Base-by-base conservation (phyloP, 2,888 invertebrate species). In the Epistrophella euchroma region DNA sequence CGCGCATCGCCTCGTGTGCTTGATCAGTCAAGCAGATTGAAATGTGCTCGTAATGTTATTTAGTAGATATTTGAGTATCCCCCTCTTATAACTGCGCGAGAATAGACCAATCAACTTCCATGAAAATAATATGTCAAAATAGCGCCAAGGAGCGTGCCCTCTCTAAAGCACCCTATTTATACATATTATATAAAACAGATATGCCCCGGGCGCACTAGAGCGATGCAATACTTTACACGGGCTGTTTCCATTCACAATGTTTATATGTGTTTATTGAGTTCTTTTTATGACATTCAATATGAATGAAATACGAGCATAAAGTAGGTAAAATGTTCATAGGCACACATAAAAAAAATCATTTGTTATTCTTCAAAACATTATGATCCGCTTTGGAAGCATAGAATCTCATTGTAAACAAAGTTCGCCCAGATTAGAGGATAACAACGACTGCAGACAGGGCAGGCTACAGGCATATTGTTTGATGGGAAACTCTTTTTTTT, bases 91-190 rank as follows among this genome's bases (percentile, higher is more conserved):
- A 17, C n/a, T 7, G 43, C 43, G n/a, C 43, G n/a, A 52, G 68
- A 77, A 73, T 28, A 78, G 74, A 78, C 86, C 86, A 86, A 86
- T 86, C 86, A 86, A 82, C 82, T 86, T 71, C 47, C 71, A 77
- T 74, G 73, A 73, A 77, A 74, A 81, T 86, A 62, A 86, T 70
- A 70, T 86, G 86, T 82, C 81, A 86, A 82, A 86, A 86, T 86
- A 86, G 86, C 86, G 86, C 81, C 86, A 86, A 74, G 82, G 86
- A 86, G 81, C 82, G 81, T 86, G 81, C 86, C 77, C 86, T 77
- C 77, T 77, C 72, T 22, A n/a, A 85, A 85, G 80, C 35, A 56
- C 80, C 77, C 77, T 86, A 81, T 86, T 82, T 86, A 81, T 81
- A 55, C 28, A 7, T 45, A 19, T n/a, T 50, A 15, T 22, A 50